phyloP scores from a whole-genome alignment of 2,888 invertebrate genomes.

The Cheilosia variabilis region DNA sequence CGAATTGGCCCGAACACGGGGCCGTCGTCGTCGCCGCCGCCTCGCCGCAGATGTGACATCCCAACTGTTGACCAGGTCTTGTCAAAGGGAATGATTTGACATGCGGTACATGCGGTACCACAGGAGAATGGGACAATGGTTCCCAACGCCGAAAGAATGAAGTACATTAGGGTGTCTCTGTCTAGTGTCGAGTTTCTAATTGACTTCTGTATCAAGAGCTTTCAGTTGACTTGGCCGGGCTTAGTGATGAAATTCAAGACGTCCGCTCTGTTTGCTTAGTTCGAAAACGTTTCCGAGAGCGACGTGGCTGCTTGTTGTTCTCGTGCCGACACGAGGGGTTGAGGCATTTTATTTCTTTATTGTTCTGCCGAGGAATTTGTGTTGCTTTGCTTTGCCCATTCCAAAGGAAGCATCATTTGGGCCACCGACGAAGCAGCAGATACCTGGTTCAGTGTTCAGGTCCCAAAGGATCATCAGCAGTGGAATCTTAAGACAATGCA shows the following conservation, averaged over 20 bases:
- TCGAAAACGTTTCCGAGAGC: constrained; percentile 29
- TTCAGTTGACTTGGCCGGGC: constrained; percentile 29
- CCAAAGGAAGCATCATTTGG: constrained; percentile 50
- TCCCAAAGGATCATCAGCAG: constrained; percentile 69
- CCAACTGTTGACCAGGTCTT: constrained; percentile 38
- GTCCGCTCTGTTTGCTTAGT: constrained; percentile 38
- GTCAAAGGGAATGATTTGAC: constrained; percentile 8
- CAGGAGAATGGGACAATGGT: not conserved
- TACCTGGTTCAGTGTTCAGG: constrained; percentile 7
- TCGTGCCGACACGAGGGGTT: constrained; percentile 39
- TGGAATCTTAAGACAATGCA: constrained; percentile 74
- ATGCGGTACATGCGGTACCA: not conserved
- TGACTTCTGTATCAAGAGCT: constrained; percentile 26
- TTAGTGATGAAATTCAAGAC: constrained; percentile 34
- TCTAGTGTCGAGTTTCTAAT: constrained; percentile 47
- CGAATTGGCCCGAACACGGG: constrained; percentile 40
- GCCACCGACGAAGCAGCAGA: constrained; percentile 65
- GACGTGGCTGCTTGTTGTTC: constrained; percentile 5
- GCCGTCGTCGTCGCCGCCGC: not conserved
- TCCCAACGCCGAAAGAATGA: constrained; percentile 1
- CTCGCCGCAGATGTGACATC: constrained; percentile 25
- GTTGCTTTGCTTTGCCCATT: constrained; percentile 8
- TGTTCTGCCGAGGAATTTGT: constrained; percentile 54
- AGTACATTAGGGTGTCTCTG: constrained; percentile 37
- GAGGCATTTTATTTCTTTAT: constrained; percentile 65